Conservation (phyloP, 2,888 invertebrate genomes). For the Polia nebulosa region DNA sequence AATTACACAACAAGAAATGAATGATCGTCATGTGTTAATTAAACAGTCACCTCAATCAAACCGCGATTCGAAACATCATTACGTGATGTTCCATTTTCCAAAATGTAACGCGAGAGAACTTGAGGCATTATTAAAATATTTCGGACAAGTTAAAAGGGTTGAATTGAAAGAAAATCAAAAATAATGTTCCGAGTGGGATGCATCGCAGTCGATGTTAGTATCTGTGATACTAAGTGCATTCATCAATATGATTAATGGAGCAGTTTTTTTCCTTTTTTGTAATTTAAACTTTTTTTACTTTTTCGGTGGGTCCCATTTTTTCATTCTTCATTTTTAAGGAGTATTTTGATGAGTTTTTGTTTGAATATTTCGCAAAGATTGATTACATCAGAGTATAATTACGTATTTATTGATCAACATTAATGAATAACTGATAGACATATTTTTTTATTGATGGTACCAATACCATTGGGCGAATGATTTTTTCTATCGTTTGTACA, state of each 20-base stretch:
- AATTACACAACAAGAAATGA: slow-evolving; percentile 32
- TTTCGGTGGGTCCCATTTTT: slow-evolving; percentile 72
- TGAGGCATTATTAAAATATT: slow-evolving; percentile 74
- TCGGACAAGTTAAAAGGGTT: slow-evolving; percentile 73
- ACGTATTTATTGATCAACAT: slow-evolving; percentile 71
- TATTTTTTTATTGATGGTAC: slow-evolving; percentile 60
- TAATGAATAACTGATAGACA: slow-evolving; percentile 66
- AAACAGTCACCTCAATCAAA: slow-evolving; percentile 54
- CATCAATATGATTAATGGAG: slow-evolving; percentile 87
- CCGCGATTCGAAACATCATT: slow-evolving; percentile 55
- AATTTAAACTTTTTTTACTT: slow-evolving; percentile 77
- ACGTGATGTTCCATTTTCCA: slow-evolving; percentile 49
- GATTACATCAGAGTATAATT: slow-evolving; percentile 74
- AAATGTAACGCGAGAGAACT: slow-evolving; percentile 34
- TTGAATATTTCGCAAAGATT: slow-evolving; percentile 80
- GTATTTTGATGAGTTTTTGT: slow-evolving; percentile 79
- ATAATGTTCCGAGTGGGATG: slow-evolving; percentile 69
- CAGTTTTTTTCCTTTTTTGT: slow-evolving; percentile 76
- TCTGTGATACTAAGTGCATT: slow-evolving; percentile 81
- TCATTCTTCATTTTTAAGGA: slow-evolving; percentile 72
- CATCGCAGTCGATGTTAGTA: slow-evolving; percentile 72
- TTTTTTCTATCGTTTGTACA: slow-evolving; percentile 68
- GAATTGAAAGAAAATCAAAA: slow-evolving; percentile 75
- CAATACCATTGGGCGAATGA: slow-evolving; percentile 57
- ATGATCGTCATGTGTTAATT: slow-evolving; percentile 43